Conservation (phyloP, 2,797 vertebrate genomes). For the Myotis myotis region DNA sequence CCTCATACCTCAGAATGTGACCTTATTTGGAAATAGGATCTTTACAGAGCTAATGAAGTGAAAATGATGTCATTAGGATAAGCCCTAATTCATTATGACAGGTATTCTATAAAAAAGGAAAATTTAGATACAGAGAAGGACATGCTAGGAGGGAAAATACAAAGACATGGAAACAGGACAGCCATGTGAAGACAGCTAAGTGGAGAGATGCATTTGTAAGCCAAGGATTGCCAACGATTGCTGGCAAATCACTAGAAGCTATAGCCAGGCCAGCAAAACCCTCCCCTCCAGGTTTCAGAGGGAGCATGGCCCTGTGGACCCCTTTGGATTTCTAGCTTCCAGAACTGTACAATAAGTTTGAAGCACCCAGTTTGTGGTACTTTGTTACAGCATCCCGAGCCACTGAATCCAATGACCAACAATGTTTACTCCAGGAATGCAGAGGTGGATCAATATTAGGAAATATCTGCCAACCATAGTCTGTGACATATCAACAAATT, state of each 20-base stretch:
- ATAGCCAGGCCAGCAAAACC: too few relatives aligned
- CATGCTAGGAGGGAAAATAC: neutral
- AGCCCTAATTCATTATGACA: neutral
- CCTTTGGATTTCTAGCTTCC: neutral
- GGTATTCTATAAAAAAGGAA: neutral
- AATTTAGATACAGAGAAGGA: neutral
- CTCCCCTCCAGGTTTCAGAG: neutral
- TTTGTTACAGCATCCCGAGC: neutral
- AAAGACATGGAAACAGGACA: neutral
- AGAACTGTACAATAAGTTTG: neutral
- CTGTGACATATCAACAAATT: neutral
- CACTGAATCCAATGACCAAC: neutral
- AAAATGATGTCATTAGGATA: neutral
- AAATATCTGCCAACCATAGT: neutral
- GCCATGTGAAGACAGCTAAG: neutral
- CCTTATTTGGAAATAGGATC: neutral
- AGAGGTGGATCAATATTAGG: neutral
- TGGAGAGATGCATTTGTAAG: too few relatives aligned
- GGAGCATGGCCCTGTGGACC: neutral
- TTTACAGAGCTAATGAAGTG: neutral
- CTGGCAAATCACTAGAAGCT: neutral
- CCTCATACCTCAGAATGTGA: neutral
- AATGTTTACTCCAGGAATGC: neutral
- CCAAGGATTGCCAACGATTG: neutral
- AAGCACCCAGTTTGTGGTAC: neutral